These are phyloP conservation scores for Phasia obesa DNA, from an alignment of 2,888 invertebrate species.

Conservation along the genomic window DNA sequence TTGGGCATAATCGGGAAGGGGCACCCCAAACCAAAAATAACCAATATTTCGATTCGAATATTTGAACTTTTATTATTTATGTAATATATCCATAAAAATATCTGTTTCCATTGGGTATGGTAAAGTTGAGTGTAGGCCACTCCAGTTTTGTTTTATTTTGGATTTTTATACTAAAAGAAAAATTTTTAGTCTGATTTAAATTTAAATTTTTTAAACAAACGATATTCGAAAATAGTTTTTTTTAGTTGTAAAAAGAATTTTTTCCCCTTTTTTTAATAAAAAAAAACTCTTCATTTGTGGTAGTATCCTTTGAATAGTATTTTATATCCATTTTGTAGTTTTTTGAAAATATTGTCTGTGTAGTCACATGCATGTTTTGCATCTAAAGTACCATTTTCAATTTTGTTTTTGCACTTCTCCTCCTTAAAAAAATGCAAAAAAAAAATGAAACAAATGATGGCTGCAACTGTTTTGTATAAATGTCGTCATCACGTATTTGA, in stretches of 20 bases:
- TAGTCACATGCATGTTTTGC: constrained; percentile 55
- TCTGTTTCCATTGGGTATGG: too few species aligned
- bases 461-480: constrained; percentile 59
- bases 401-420: constrained; percentile 22
- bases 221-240: too few species aligned
- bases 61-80: too few species aligned
- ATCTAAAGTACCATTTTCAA: constrained; percentile 60
- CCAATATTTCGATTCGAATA: too few species aligned
- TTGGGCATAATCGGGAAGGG: too few species aligned
- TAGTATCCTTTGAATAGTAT: constrained; percentile 36
- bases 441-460: constrained; percentile 36
- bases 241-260: constrained; percentile 53
- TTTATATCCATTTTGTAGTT: constrained; percentile 46
- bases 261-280: constrained; percentile 34
- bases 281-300: constrained; percentile 10
- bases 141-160: too few species aligned
- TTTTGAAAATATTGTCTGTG: constrained; percentile 35
- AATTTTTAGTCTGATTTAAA: too few species aligned
- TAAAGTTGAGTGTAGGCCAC: too few species aligned
- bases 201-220: too few species aligned
- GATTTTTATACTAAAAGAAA: too few species aligned
- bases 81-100: too few species aligned
- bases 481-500: constrained; percentile 64
- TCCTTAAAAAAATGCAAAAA: background rate
- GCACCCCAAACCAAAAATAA: too few species aligned